Percentiles rank a stretch among this genome's conserved stretches.
Evolutionary conservation across 2,113 vertebrate species (phyloP).

Genomic region (Serranochromis macrocephalus): DNA sequence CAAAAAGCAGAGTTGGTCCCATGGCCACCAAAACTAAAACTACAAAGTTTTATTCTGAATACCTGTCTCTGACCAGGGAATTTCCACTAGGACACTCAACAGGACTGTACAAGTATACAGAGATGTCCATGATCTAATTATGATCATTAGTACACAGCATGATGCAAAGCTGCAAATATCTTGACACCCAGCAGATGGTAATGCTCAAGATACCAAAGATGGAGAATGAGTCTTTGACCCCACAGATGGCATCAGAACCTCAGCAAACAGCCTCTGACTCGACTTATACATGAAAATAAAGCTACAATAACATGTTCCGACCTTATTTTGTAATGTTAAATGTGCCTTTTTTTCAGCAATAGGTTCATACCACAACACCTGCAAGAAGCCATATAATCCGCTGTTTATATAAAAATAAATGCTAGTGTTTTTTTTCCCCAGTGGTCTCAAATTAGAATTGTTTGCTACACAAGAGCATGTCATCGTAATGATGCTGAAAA

Average conservation of each 20-base stretch:
- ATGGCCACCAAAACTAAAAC: not conserved
- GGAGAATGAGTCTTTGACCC: constrained; percentile 1
- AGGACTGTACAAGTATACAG: not conserved
- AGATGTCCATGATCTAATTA: constrained; percentile 43
- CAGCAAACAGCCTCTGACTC: not conserved
- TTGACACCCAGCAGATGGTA: constrained; percentile 37
- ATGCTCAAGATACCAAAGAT: constrained; percentile 4
- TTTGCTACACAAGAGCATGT: not conserved
- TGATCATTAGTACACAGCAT: constrained; percentile 48
- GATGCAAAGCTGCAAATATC: constrained; percentile 34
- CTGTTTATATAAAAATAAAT: not conserved
- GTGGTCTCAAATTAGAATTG: not conserved
- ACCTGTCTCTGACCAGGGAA: not conserved
- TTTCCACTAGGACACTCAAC: not conserved
- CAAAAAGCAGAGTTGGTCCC: not conserved
- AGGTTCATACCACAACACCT: not conserved
- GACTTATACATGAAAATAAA: not conserved
- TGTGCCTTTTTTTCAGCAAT: not conserved
- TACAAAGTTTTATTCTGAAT: not conserved
- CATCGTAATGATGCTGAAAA: not conserved
- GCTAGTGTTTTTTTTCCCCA: not conserved
- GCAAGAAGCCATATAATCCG: rapidly evolving
- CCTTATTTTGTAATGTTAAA: not conserved
- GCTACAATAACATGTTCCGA: not conserved
- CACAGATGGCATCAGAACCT: not conserved